Conservation (phyloP, 2,888 invertebrate genomes). For the Pheosia gnoma region DNA sequence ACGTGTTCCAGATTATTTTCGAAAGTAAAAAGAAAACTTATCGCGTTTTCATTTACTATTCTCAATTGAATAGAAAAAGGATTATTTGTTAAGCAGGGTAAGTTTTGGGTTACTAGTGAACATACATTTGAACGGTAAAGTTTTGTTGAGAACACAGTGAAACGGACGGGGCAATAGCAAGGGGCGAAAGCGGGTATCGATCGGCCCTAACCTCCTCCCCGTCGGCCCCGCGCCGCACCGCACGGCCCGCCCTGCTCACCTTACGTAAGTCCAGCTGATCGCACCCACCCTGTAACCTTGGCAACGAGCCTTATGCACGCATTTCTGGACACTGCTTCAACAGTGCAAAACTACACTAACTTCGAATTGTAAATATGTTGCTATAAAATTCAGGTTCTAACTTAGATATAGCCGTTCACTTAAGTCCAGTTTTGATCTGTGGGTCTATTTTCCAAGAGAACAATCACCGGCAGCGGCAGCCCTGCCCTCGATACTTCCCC, state of each 20-base stretch:
- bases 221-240: constrained; percentile 40
- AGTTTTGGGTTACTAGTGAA: constrained; percentile 37
- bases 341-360: constrained; percentile 18
- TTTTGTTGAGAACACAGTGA: constrained; percentile 58
- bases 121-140: constrained; percentile 41
- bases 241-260: constrained; percentile 59
- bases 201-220: constrained; percentile 72
- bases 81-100: constrained; percentile 22
- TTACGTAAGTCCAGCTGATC: constrained; percentile 83
- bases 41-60: constrained; percentile 23
- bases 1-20: constrained; percentile 18
- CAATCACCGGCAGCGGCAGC: constrained; percentile 35
- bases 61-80: constrained; percentile 27
- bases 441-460: constrained; percentile 14
- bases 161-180: constrained; percentile 66
- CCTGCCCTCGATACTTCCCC: constrained; percentile 39
- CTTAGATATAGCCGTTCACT: not conserved
- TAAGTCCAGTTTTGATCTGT: constrained; percentile 4
- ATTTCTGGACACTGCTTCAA: constrained; percentile 40
- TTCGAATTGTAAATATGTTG: not conserved
- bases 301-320: constrained; percentile 72
- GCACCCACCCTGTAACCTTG: constrained; percentile 81
- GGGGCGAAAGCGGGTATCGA: constrained; percentile 77
- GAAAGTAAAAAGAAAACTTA: constrained; percentile 17
- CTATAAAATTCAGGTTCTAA: not conserved